Percentiles rank a stretch among this genome's conserved stretches.
These are phyloP conservation scores for Pseudomyrmex gracilis DNA, from an alignment of 1,140 invertebrate species.

Conservation along the genomic window DNA sequence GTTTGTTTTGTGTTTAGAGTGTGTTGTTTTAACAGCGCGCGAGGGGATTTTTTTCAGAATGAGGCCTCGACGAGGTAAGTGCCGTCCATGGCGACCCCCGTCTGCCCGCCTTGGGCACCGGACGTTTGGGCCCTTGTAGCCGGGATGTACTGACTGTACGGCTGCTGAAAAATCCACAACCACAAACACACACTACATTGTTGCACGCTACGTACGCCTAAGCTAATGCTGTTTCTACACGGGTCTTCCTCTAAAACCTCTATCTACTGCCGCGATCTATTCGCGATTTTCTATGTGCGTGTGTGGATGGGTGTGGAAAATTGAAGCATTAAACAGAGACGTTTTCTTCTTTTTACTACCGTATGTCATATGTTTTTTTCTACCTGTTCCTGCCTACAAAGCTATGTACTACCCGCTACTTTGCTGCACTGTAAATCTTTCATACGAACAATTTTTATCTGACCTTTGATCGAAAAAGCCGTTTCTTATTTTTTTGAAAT, in stretches of 20 bases:
- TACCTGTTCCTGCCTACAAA: no score
- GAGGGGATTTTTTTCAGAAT: constrained; percentile 86
- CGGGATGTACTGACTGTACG: constrained; percentile 93
- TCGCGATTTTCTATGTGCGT: constrained; percentile 34
- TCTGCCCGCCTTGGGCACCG: constrained; percentile 91
- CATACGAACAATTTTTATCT: constrained; percentile 3
- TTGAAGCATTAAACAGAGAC: constrained; percentile 29
- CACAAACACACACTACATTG: constrained; percentile 86
- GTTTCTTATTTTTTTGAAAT: background rate
- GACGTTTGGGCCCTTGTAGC: constrained; percentile 87
- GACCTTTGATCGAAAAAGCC: background rate
- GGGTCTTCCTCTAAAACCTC: constrained; percentile 24
- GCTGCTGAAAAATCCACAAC: constrained; percentile 88
- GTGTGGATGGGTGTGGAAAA: constrained; percentile 41
- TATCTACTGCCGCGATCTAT: constrained; percentile 47
- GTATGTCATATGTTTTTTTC: background rate
- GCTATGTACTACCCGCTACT: no score
- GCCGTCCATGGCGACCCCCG: constrained; percentile 91
- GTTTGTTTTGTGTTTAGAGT: background rate
- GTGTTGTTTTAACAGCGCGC: constrained; percentile 34
- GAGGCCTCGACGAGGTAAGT: constrained; percentile 94
- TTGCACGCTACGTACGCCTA: constrained; percentile 83
- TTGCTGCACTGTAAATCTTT: constrained; percentile 7
- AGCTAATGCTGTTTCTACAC: constrained; percentile 71
- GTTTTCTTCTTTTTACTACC: background rate